These are phyloP conservation scores for Parapsyche elsis DNA, from an alignment of 1,140 invertebrate genomes.

Conservation along the genomic window DNA sequence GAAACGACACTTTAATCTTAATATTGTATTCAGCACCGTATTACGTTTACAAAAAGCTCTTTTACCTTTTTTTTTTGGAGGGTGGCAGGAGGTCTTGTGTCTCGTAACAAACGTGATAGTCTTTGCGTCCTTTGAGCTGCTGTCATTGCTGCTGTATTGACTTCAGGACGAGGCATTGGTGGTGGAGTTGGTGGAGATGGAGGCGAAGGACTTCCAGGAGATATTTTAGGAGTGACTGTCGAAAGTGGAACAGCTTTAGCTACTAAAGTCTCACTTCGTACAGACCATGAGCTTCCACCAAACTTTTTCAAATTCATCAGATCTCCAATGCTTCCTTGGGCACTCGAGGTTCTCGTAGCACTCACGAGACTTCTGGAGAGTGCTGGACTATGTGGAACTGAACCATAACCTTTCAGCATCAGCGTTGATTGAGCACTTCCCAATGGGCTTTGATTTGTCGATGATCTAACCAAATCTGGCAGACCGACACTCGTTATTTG, in stretches of 20 bases:
- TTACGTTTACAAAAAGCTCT: too few relatives aligned
- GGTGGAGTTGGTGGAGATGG: slow-evolving; percentile 60
- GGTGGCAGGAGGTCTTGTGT: slow-evolving; percentile 49
- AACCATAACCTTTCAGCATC: slow-evolving; percentile 62
- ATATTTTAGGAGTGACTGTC: slow-evolving; percentile 71
- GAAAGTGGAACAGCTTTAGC: slow-evolving; percentile 77
- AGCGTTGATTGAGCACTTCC: slow-evolving; percentile 55
- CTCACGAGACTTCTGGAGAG: slow-evolving; percentile 65
- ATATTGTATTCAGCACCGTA: too few relatives aligned
- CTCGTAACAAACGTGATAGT: slow-evolving; percentile 73
- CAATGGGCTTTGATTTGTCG: slow-evolving; percentile 62
- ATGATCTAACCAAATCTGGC: slow-evolving; percentile 66
- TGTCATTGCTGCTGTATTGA: slow-evolving; percentile 63
- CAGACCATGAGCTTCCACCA: slow-evolving; percentile 75
- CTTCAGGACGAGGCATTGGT: slow-evolving; percentile 53
- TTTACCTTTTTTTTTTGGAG: slow-evolving; percentile 56
- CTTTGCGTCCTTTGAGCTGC: slow-evolving; percentile 74
- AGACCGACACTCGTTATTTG: slow-evolving; percentile 57
- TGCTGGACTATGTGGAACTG: slow-evolving; percentile 68
- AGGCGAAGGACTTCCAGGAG: slow-evolving; percentile 59
- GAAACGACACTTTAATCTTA: too few relatives aligned
- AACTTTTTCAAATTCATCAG: slow-evolving; percentile 81
- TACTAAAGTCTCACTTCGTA: slow-evolving; percentile 73
- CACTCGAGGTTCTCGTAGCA: slow-evolving; percentile 58
- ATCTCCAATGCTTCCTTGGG: slow-evolving; percentile 78